These are phyloP conservation scores for Passer montanus DNA, from an alignment of 2,113 vertebrate species.

Conservation along the genomic window DNA sequence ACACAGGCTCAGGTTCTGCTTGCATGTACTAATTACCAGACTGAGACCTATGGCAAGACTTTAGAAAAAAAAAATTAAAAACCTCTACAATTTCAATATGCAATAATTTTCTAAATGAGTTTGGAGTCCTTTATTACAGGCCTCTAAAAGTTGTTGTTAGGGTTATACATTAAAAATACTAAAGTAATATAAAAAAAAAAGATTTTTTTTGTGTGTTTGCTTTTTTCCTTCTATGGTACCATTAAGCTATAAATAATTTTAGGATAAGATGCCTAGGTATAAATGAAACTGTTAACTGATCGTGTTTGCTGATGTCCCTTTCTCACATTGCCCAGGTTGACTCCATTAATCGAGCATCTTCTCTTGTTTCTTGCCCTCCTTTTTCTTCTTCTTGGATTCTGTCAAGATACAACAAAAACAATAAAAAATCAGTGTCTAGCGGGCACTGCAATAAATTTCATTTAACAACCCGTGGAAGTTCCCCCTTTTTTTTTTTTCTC, in stretches of 20 bases:
- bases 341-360: constrained; percentile 80
- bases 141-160: constrained; percentile 71
- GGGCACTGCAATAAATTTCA: neutral
- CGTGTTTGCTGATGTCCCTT: constrained; percentile 65
- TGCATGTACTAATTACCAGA: neutral
- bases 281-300: constrained; percentile 77
- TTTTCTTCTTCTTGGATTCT: constrained; percentile 87
- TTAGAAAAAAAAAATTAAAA: neutral
- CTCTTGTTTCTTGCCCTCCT: constrained; percentile 85
- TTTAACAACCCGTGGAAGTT: neutral
- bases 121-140: constrained; percentile 71
- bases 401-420: constrained; percentile 39
- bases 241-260: constrained; percentile 80
- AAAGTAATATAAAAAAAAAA: constrained; percentile 57
- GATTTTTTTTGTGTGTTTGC: neutral
- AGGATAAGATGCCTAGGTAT: constrained; percentile 78
- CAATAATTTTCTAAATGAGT: constrained; percentile 69
- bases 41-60: constrained; percentile 18
- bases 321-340: neutral
- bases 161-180: constrained; percentile 73
- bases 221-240: constrained; percentile 72
- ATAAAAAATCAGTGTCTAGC: neutral
- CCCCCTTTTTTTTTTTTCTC: neutral
- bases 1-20: neutral
- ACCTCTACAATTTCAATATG: constrained; percentile 55